Base-by-base conservation (phyloP, 2,797 vertebrate genomes). In the Cryptoprocta ferox region DNA sequence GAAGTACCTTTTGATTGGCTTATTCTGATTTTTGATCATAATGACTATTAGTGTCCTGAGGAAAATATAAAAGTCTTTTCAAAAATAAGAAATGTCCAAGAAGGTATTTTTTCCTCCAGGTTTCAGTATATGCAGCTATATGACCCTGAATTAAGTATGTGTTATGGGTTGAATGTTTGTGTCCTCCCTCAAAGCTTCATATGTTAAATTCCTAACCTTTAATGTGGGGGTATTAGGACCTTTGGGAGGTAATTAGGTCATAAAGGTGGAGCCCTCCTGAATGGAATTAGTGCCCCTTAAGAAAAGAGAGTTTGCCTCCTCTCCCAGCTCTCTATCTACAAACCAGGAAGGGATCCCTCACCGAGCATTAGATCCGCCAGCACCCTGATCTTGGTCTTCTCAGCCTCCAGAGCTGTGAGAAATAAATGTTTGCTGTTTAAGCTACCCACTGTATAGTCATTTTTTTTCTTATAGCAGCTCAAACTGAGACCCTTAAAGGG, bases 21-120 rank as follows among this genome's bases (percentile, higher is more conserved):
- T 45, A 53, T 78, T 79, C 56, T 94, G 7, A 70, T 9, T 81
- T 86, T 95, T 94, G 2, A 48, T 89, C 82, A 80, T 89, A 79
- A 86, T 45, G 50, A 61, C 35, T 70, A 56, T 78, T 61, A 92
- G 63, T 53, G 3, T 65, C 73, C 42, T 84, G 8, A 91, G 19
- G 32, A 94, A 93, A 89, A 81, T 76, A 59, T 50, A 70, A 45
- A 35, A 75, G 18, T 42, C 19, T 81, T 95, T 90, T 35, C 24
- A 37, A 84, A 94, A 79, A 9, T 87, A 86, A 93, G 48, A 97
- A 94, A 42, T 5, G 73, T 28, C 32, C 7, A 71, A 50, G 61
- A 92, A 84, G 19, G 30, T 91, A 86, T 88, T 85, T 96, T 70
- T 82, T 65, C 32, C 71, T 84, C 32, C 39, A 63, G 28, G 50